Evolutionary conservation across 2,113 vertebrate species (phyloP).

Genomic region (Vidua macroura): DNA sequence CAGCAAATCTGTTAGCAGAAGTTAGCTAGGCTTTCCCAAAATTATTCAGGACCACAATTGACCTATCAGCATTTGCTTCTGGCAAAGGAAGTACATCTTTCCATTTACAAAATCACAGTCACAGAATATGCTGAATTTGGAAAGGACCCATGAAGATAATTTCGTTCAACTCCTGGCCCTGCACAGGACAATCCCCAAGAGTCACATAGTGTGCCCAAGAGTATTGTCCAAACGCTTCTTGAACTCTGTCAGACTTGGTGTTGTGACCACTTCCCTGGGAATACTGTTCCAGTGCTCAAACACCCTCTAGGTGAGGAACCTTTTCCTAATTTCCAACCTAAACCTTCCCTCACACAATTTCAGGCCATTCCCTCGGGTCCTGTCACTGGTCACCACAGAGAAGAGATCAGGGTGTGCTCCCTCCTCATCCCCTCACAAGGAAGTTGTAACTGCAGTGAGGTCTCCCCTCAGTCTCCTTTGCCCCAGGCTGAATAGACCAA

Average conservation of each 20-base stretch:
- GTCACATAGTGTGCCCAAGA: not conserved
- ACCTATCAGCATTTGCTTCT: not conserved
- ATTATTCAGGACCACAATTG: not conserved
- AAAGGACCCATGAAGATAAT: not conserved
- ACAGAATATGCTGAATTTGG: not conserved
- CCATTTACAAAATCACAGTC: not conserved
- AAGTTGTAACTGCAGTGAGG: not conserved
- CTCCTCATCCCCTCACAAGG: not conserved
- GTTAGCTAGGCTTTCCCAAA: not conserved
- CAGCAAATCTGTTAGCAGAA: not conserved
- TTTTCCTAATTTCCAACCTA: not conserved
- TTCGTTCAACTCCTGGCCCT: fast-evolving
- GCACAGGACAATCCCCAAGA: not conserved
- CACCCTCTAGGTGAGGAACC: not conserved
- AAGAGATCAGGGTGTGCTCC: not conserved
- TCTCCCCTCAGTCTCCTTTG: not conserved
- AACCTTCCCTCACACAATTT: not conserved
- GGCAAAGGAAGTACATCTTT: not conserved
- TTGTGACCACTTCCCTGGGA: not conserved
- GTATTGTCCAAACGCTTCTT: not conserved
- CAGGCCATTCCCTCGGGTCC: not conserved
- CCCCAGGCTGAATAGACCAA: not conserved
- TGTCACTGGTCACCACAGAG: not conserved
- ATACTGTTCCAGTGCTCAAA: fast-evolving
- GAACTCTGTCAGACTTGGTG: not conserved